phyloP scores from a whole-genome alignment of 2,888 invertebrate genomes.

The Cinara cedri region DNA sequence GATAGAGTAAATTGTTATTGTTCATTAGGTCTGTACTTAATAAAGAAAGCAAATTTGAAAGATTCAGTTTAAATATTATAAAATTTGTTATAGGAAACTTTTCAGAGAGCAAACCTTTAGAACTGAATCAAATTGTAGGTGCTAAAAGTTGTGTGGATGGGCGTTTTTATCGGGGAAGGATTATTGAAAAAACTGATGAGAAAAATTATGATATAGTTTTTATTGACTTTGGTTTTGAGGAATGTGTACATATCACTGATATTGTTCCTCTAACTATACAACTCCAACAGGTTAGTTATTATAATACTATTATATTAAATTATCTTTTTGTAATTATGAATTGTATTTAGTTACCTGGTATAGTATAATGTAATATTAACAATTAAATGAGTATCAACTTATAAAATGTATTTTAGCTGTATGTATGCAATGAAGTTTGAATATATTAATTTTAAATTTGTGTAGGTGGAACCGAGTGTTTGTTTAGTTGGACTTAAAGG shows the following conservation, averaged over 20 bases:
- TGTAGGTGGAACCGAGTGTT: slow-evolving; percentile 10
- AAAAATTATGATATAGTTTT: slow-evolving; percentile 24
- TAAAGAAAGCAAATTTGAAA: background rate
- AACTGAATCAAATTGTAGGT: slow-evolving; percentile 36
- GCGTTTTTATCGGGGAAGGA: slow-evolving; percentile 27
- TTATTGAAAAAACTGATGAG: slow-evolving; percentile 21
- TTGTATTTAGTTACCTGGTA: too few species aligned
- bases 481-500: slow-evolving; percentile 29
- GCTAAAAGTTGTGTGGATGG: slow-evolving; percentile 25
- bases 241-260: slow-evolving; percentile 29
- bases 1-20: slow-evolving; percentile 32
- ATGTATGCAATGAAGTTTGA: too few species aligned
- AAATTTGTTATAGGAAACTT: slow-evolving; percentile 15
- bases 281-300: slow-evolving; percentile 27
- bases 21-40: slow-evolving; percentile 2
- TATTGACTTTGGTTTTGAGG: slow-evolving; percentile 52
- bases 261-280: slow-evolving; percentile 30
- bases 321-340: too few species aligned
- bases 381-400: too few species aligned
- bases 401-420: too few species aligned
- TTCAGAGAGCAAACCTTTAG: slow-evolving; percentile 6
- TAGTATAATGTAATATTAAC: too few species aligned
- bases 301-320: too few species aligned
- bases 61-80: background rate
- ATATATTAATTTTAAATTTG: background rate